phyloP scores from a whole-genome alignment of 2,797 vertebrate genomes.

The Cyprinella venusta region DNA sequence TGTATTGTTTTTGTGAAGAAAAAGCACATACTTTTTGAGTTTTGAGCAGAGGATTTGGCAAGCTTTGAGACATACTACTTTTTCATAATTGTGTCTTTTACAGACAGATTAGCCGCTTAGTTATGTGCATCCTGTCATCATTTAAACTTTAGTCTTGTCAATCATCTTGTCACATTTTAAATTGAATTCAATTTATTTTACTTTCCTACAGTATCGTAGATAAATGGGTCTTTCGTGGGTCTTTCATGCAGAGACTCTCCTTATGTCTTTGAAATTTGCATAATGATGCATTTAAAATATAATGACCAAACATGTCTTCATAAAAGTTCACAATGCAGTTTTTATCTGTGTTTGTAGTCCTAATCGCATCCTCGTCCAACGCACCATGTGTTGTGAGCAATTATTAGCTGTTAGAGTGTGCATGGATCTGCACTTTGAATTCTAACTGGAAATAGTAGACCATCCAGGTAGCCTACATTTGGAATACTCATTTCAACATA shows the following conservation, averaged over 20 bases:
- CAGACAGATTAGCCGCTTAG: background rate
- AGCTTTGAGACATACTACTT: background rate
- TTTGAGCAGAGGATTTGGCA: background rate
- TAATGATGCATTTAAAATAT: background rate
- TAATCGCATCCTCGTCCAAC: too few relatives aligned
- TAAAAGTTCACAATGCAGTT: too few relatives aligned
- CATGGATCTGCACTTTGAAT: background rate
- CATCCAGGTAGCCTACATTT: background rate
- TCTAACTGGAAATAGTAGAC: background rate
- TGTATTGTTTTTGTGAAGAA: background rate
- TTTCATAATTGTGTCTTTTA: background rate
- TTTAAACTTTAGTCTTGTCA: too few relatives aligned
- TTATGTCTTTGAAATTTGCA: background rate
- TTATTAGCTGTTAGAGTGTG: background rate
- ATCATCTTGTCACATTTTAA: too few relatives aligned
- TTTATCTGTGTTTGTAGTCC: too few relatives aligned
- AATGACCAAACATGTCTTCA: too few relatives aligned
- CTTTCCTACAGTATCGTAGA: too few relatives aligned
- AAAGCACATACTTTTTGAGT: background rate
- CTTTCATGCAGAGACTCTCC: background rate
- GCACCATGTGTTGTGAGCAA: background rate
- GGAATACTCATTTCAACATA: background rate
- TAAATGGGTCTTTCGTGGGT: too few relatives aligned
- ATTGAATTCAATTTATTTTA: too few relatives aligned
- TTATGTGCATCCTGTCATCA: background rate